These are phyloP conservation scores for Mungos mungo DNA, from an alignment of 2,113 vertebrate species.

Conservation along the genomic window DNA sequence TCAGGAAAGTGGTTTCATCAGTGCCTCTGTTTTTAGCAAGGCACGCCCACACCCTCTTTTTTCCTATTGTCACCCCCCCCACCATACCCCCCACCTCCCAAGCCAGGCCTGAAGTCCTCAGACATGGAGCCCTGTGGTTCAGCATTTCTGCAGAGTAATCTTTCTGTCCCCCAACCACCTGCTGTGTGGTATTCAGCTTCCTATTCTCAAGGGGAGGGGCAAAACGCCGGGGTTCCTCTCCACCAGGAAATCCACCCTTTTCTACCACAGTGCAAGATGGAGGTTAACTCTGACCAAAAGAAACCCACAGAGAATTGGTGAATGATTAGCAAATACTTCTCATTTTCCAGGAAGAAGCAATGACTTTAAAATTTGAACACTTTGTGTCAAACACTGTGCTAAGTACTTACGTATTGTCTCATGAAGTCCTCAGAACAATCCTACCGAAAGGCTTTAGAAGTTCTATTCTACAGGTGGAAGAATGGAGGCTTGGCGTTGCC, in stretches of 20 bases:
- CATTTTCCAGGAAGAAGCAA: neutral
- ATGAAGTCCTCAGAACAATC: neutral
- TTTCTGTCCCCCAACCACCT: neutral
- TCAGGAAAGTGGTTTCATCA: neutral
- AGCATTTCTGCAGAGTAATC: neutral
- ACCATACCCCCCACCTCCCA: no score
- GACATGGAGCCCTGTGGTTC: neutral
- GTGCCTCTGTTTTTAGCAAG: neutral
- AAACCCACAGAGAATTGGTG: neutral
- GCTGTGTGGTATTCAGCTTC: neutral
- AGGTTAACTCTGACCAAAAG: neutral
- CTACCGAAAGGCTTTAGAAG: neutral
- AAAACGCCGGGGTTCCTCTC: neutral
- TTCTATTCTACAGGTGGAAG: neutral
- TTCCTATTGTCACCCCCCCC: neutral
- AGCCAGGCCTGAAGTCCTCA: neutral
- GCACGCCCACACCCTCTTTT: neutral
- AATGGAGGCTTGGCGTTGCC: neutral
- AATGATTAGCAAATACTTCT: neutral
- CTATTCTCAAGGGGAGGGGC: neutral
- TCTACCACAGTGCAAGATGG: neutral
- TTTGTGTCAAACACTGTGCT: neutral
- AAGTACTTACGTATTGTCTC: neutral
- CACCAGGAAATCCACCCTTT: neutral
- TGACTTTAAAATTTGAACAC: neutral